Base-by-base conservation (phyloP, 2,113 vertebrate genomes). In the Malurus melanocephalus region DNA sequence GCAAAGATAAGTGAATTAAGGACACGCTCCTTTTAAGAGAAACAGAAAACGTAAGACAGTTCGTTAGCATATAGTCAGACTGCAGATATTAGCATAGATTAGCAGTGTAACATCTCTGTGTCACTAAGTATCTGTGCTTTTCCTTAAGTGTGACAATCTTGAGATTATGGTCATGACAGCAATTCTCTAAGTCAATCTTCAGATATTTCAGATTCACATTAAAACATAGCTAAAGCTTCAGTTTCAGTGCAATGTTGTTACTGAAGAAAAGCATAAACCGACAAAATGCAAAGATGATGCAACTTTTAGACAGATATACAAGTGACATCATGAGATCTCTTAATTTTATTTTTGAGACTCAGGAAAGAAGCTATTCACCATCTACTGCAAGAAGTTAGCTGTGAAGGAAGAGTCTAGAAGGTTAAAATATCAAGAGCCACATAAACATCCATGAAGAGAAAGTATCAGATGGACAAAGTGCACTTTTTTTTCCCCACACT, bases 391-490 rank as follows among this genome's bases (percentile, higher is more conserved):
- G 89, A 96, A 95, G 78, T 92, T 88, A 96, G 95, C 87, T 87
- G 93, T 94, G 85, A 92, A 95, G 92, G 90, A 92, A 98, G 93
- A 94, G 80, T 72, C 92, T 97, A 97, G 95, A 96, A 97, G 93
- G 96, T 97, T 96, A 97, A 94, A 90, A 98, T 96, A 95, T 92
- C 80, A 96, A 96, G 95, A 95, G 77, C 57, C 94, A 97, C 87
- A 97, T 96, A 97, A 98, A 96, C 30, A 5, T 73, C 96, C 97
- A 91, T 85, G 69, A 95, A 97, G 90, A 97, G 74, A 97, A 88
- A 55, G 80, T 68, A 83, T 83, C 85, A 96, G 89, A 92, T 87
- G 75, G 95, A 97, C 66, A 83, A 93, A 90, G 88, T 38, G 79
- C 4, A 28, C 72, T 27, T 45, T 52, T 88, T 85, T 87, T 71